Percentiles rank a stretch among this genome's conserved stretches.
phyloP scores from a whole-genome alignment of 64 coral and sea anemone species.

The Anthopleura sola region DNA sequence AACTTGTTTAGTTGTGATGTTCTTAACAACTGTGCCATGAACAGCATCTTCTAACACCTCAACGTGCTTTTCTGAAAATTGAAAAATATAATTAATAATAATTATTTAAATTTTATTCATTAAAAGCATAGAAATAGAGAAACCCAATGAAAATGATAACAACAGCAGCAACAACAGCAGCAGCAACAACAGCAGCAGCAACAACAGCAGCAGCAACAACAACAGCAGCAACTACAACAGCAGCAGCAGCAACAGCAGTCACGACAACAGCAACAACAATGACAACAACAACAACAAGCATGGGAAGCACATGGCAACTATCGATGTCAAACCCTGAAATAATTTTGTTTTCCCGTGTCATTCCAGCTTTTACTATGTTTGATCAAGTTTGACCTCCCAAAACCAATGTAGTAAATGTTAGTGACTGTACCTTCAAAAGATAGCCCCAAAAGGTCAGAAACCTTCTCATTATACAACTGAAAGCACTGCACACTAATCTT shows the following conservation, averaged over 20 bases:
- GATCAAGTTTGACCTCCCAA: no score
- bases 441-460: constrained; percentile 61
- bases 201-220: neutral
- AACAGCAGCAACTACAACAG: neutral
- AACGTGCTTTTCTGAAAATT: constrained; percentile 40
- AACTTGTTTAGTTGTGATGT: constrained; percentile 51
- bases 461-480: constrained; percentile 72
- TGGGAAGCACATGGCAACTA: no score
- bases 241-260: neutral
- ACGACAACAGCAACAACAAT: neutral
- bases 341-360: no score
- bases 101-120: neutral
- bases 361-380: no score
- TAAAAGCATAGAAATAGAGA: neutral
- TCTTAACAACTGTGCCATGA: constrained; percentile 41
- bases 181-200: no score
- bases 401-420: neutral
- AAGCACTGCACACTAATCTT: constrained; percentile 53
- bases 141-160: neutral
- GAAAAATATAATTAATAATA: neutral
- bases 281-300: neutral
- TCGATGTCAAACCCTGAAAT: no score
- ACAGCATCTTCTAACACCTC: constrained; percentile 46
- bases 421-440: constrained; percentile 51
- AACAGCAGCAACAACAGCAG: no score